These are phyloP conservation scores for Antheraea assamensis DNA, from an alignment of 2,888 invertebrate genomes.

Conservation along the genomic window DNA sequence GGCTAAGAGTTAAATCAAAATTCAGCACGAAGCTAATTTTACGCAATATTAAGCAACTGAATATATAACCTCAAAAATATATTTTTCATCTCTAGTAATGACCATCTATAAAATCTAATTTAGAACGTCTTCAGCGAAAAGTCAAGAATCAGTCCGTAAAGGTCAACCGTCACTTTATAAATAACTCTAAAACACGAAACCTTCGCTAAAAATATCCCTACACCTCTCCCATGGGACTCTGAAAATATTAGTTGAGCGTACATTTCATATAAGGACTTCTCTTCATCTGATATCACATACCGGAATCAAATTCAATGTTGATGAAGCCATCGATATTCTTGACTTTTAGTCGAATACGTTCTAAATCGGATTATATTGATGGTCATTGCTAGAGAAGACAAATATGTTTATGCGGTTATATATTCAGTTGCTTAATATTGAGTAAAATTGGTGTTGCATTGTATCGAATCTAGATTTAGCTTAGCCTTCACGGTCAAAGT, in stretches of 20 bases:
- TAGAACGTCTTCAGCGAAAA: background rate
- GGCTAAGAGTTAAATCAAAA: background rate
- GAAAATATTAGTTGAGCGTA: background rate
- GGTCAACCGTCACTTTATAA: slow-evolving; percentile 11
- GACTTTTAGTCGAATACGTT: background rate
- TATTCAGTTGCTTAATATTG: background rate
- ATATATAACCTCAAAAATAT: background rate
- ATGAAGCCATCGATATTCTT: background rate
- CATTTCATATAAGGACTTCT: background rate
- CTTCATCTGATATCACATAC: background rate
- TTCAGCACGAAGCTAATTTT: background rate
- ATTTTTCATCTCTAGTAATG: background rate
- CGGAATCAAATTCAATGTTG: slow-evolving; percentile 6
- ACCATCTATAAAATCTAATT: background rate
- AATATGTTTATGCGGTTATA: background rate
- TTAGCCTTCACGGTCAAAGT: background rate
- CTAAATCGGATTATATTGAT: background rate
- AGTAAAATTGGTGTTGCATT: background rate
- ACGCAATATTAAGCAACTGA: background rate
- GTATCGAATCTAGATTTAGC: background rate
- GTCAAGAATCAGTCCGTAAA: background rate
- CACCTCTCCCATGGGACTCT: slow-evolving; percentile 10
- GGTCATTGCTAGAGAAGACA: background rate
- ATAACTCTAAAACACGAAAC: slow-evolving; percentile 12
- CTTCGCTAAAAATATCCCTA: slow-evolving; percentile 19